Evolutionary conservation across 2,888 invertebrate genomes (phyloP).

Genomic region (Polia nebulosa): DNA sequence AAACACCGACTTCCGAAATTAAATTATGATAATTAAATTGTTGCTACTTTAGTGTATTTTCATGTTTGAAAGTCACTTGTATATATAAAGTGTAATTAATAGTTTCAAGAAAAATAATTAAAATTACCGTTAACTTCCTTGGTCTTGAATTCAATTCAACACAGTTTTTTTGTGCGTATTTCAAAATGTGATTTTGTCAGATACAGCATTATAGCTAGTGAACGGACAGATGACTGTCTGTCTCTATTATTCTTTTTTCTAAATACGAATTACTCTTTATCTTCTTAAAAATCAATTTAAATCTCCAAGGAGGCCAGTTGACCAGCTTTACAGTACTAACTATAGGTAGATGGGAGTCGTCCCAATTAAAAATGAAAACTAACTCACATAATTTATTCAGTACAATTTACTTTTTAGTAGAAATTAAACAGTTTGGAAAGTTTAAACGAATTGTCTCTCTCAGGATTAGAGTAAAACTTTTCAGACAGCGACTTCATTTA

Average conservation of each 20-base stretch:
- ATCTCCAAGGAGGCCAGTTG: background rate
- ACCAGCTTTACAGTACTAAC: background rate
- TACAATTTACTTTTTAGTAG: constrained; percentile 34
- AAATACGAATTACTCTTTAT: background rate
- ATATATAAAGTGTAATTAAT: too few relatives aligned
- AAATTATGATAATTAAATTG: too few relatives aligned
- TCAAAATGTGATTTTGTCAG: too few relatives aligned
- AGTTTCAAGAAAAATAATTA: too few relatives aligned
- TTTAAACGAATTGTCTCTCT: constrained; percentile 53
- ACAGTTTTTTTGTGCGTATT: too few relatives aligned
- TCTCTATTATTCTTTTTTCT: background rate
- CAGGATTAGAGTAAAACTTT: constrained; percentile 38
- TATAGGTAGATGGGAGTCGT: background rate
- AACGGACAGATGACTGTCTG: too few relatives aligned
- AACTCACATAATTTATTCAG: constrained; percentile 35
- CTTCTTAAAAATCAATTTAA: background rate
- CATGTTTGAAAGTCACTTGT: too few relatives aligned
- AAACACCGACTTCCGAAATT: too few relatives aligned
- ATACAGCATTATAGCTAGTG: too few relatives aligned
- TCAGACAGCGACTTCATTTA: constrained; percentile 41
- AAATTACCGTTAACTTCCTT: too few relatives aligned
- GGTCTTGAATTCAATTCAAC: too few relatives aligned
- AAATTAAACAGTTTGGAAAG: constrained; percentile 53
- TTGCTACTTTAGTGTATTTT: too few relatives aligned
- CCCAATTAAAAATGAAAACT: constrained; percentile 23